Conservation (phyloP, 2,113 vertebrate species). For the Camelus dromedarius region DNA sequence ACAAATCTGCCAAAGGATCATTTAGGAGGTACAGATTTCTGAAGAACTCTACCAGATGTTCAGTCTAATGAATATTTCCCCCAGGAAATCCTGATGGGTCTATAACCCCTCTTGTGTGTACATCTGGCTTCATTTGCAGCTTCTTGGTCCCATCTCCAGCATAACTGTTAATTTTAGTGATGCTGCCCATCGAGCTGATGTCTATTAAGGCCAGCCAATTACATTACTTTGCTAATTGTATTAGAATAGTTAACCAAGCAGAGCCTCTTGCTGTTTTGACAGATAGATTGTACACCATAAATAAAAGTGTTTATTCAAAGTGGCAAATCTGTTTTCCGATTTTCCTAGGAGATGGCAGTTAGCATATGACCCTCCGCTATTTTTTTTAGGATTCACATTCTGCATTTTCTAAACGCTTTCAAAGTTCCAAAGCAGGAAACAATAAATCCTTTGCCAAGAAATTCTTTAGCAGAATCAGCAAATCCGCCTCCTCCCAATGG, state of each 20-base stretch:
- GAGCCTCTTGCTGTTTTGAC: not conserved
- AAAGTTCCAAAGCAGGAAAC: constrained; percentile 61
- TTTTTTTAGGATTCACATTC: constrained; percentile 55
- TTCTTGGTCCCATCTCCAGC: not conserved
- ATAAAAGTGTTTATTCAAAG: constrained; percentile 53
- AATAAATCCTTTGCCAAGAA: constrained; percentile 61
- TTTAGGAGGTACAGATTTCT: not conserved
- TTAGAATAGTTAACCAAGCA: constrained; percentile 58
- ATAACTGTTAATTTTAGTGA: not conserved
- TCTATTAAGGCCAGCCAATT: not conserved
- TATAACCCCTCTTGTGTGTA: not conserved
- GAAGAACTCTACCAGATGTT: constrained; percentile 24
- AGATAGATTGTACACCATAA: not conserved
- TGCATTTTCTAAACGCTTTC: constrained; percentile 54
- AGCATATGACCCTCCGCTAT: constrained; percentile 64
- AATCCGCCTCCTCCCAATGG: constrained; percentile 58
- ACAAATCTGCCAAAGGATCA: constrained; percentile 26
- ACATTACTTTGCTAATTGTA: constrained; percentile 59
- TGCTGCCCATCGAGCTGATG: not conserved
- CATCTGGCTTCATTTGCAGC: not conserved
- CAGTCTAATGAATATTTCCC: constrained; percentile 29
- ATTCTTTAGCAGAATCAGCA: constrained; percentile 73
- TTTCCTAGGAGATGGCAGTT: constrained; percentile 59
- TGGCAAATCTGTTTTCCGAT: constrained; percentile 51
- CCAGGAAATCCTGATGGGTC: not conserved